Evolutionary conservation across 2,888 invertebrate genomes (phyloP).

Genomic region (Xestia rhomboidea): DNA sequence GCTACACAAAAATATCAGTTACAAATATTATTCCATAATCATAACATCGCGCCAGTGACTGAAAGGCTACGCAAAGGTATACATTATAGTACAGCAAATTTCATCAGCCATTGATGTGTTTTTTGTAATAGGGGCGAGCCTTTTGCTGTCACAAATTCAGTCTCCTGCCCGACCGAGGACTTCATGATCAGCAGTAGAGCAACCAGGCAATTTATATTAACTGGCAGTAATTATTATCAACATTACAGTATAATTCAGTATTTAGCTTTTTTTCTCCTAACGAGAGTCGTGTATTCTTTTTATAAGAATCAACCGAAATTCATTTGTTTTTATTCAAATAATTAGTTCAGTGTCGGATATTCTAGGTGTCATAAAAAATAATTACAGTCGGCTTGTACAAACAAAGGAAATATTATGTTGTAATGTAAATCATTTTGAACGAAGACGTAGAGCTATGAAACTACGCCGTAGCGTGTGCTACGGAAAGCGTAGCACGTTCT

Average conservation of each 20-base stretch:
- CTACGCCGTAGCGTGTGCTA: constrained; percentile 53
- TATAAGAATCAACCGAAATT: background rate
- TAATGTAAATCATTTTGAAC: constrained; percentile 43
- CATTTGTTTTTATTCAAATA: constrained; percentile 8
- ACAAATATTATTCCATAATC: background rate
- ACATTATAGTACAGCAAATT: background rate
- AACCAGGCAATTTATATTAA: background rate
- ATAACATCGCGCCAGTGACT: too few relatives aligned
- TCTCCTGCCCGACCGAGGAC: background rate
- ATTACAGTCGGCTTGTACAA: constrained; percentile 39
- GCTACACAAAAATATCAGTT: background rate
- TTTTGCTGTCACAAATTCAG: background rate
- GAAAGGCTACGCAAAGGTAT: background rate
- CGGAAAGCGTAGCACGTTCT: constrained; percentile 21
- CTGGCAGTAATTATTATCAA: background rate
- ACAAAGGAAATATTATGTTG: constrained; percentile 45
- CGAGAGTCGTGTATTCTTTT: background rate
- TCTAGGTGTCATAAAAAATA: constrained; percentile 39
- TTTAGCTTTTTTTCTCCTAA: background rate
- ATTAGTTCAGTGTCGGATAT: constrained; percentile 19
- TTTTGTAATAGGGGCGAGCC: background rate
- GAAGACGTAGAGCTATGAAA: constrained; percentile 45
- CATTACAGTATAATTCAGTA: background rate
- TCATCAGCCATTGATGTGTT: background rate
- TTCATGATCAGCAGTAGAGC: background rate